Conservation (phyloP, 2,888 invertebrate genomes). For the Hydrotaea cyrtoneurina region DNA sequence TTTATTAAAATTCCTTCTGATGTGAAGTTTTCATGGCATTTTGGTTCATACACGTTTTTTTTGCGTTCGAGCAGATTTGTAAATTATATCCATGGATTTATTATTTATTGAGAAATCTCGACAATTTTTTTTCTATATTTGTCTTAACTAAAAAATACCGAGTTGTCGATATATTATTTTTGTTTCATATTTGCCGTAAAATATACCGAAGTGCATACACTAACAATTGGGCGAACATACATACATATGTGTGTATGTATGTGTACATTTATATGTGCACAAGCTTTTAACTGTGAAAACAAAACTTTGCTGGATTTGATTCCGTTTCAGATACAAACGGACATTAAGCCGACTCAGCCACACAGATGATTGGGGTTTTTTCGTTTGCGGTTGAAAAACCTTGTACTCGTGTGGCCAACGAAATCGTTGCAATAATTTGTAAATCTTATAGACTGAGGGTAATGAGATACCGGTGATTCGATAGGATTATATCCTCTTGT, state of each 20-base stretch:
- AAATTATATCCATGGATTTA: conserved; percentile 42
- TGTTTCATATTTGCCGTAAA: conserved; percentile 21
- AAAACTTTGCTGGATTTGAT: conserved; percentile 32
- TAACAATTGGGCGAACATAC: neutral
- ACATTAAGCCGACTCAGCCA: no score
- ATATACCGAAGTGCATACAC: neutral
- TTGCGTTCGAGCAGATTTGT: neutral
- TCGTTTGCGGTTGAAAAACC: no score
- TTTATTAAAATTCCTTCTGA: no score
- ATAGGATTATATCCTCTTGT: no score
- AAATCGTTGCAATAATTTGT: no score
- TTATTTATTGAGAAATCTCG: conserved; percentile 44
- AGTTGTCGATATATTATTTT: conserved; percentile 1
- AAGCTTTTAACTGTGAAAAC: conserved; percentile 43
- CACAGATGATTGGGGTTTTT: no score
- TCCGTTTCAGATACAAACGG: no score
- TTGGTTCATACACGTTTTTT: neutral
- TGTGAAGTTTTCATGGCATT: no score
- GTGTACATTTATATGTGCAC: neutral
- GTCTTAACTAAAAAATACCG: neutral
- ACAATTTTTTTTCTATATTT: conserved; percentile 44
- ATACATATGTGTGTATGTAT: neutral
- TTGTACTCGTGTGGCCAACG: no score
- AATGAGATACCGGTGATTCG: no score
- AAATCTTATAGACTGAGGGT: no score